Base-by-base conservation (phyloP, 2,888 invertebrate species). In the Megalurothrips usitatus region DNA sequence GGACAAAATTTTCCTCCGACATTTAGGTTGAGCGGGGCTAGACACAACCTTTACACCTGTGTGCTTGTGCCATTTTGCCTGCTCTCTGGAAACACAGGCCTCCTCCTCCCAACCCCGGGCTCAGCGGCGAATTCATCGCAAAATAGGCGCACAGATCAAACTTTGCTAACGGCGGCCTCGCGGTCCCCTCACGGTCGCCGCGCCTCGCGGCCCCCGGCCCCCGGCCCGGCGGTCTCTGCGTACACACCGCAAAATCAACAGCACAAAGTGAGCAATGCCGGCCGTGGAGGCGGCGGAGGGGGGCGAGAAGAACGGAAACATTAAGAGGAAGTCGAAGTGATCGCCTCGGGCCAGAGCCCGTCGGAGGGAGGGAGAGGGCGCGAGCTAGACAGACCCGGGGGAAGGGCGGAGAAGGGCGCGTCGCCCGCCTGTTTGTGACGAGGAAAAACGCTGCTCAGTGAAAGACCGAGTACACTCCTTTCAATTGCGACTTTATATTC, bases 181-280 rank as follows among this genome's bases (percentile, higher is more conserved):
- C 34, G 34, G 34, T 6, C 52, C n/a, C n/a, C n/a, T n/a, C n/a
- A n/a, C n/a, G n/a, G n/a, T 52, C 19, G 52, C 52, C 6, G 19
- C 14, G 17, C n/a, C n/a, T 58, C 58, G 58, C 58, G 19, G 58
- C 58, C 12, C 6, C 52, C 52, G 14, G 10, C 10, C 10, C 49
- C 49, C 49, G 49, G 49, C 49, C 49, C 49, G 49, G 49, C 49
- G 19, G 58, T 19, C 58, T 17, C n/a, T 58, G 14, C 6, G 58
- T 14, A 58, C 58, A 58, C 58, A 58, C 58, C 58, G 58, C 58
- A 58, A 58, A 58, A 58, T 58, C 58, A 58, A 58, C 58, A 58
- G n/a, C 17, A 58, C n/a, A 58, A 58, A 58, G n/a, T 58, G 58
- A 58, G n/a, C 58, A 58, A 19, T 58, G 10, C 2, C 58, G 58